Base-by-base conservation (phyloP, 2,113 vertebrate species). In the Platysteira castanea region DNA sequence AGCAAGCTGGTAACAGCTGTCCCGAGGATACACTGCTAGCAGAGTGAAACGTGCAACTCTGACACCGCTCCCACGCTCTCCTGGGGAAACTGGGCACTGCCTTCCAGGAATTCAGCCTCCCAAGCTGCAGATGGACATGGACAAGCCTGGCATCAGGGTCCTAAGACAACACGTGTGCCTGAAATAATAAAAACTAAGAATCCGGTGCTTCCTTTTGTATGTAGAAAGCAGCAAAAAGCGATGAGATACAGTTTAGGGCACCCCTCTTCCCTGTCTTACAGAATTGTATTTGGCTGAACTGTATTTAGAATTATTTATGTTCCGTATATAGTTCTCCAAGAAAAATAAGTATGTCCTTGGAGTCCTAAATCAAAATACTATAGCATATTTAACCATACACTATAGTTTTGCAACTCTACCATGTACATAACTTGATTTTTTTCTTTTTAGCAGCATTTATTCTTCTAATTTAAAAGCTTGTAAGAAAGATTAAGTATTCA, bases 381-480 rank as follows among this genome's bases (percentile, higher is more conserved):
- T 13, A 35, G 53, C 64, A 85, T 57, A 49, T 84, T 89, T 89
- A 94, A 93, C 73, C 21, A 78, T 41, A 37, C 67, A 56, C 49
- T 59, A 81, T 33, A 76, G 49, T 67, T 97, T 82, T 83, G 65
- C 30, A 70, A 37, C 28, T 77, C 63, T 52, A 84, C 20, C 7
- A 67, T 52, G 8, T 74, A 61, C 5, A 21, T 44, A 69, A 70
- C 59, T 63, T 80, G 64, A 91, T 50, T 63, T 93, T 80, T 86
- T 78, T 37, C 20, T 81, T 88, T 91, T 96, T 65, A 90, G 50
- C 16, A 77, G 59, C 59, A 91, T 84, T 95, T 94, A 59, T 89
- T 89, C 69, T 85, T 82, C 39, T 90, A 84, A 92, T 95, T 94
- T 94, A 96, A 93, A 92, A 93, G 59, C 67, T 70, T 92, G 73